Evolutionary conservation across 2,113 vertebrate species (phyloP), one percentile per base, ranked within the genome.

Genomic region (Notarius quadriscutis): DNA sequence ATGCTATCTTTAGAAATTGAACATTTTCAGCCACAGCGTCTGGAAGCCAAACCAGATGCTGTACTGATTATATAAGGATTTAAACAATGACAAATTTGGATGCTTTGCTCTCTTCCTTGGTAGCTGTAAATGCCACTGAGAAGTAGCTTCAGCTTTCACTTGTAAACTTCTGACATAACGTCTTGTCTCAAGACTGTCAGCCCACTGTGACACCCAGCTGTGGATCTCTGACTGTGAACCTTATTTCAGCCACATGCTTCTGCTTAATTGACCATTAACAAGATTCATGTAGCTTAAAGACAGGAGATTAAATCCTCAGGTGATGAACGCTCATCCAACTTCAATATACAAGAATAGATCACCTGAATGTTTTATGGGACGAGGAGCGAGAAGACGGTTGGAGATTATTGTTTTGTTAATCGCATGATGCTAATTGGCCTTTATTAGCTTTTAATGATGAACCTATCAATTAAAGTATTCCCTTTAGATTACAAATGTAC

Each of bases 191-290:
- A 48, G 53, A 14, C 27, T 20, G 48, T 5, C 7, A 1, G n/a
- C 67, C 18, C 30, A 58, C 17, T 74, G 83, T 74, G 67, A 84
- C 62, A 27, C 63, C 63, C 63, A 69, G 60, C 51, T 84, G 67
- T 84, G 50, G 10, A 30, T 84, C 27, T 8, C 51, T 84, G 83
- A 74, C 83, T 84, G 53, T 58, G 83, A 72, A 58, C 67, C 53
- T 22, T 84, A 81, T 84, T 84, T 84, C 30, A 84, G 65, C 67
- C 83, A 58, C 83, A 84, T 84, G 65, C 67, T 84, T 74, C 48
- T 7, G 17, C 67, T 57, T 84, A 84, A 84, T 84, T 84, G 63
- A 84, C 83, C 65, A 71, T 84, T 72, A 71, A 69, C 65, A 72
- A 72, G 65, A 84, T 79, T 65, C 74, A 86, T 63, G 74, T 78